Percentiles rank a stretch among this genome's conserved stretches.
phyloP scores from a whole-genome alignment of 2,797 vertebrate genomes.

The Crocidura indochinensis region DNA sequence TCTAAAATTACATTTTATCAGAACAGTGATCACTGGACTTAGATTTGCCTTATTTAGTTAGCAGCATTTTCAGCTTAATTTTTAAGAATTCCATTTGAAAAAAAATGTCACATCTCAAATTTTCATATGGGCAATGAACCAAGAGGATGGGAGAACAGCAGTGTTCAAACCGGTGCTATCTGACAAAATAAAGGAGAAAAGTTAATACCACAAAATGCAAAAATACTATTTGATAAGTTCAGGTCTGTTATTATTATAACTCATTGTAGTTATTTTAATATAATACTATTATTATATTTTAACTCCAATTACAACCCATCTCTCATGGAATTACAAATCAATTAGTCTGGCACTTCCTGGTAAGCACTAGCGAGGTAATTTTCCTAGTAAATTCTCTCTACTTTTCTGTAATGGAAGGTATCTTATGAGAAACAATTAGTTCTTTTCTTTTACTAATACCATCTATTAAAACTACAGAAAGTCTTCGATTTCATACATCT shows the following conservation, averaged over 20 bases:
- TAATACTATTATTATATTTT: too few relatives aligned
- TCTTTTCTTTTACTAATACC: not conserved
- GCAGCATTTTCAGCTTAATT: not conserved
- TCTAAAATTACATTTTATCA: not conserved
- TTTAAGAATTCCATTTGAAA: not conserved
- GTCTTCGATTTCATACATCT: not conserved
- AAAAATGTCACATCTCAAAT: not conserved
- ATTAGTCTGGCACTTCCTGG: not conserved
- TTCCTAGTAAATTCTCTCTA: not conserved
- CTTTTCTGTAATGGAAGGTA: not conserved
- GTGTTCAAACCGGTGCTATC: not conserved
- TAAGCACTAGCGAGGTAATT: not conserved
- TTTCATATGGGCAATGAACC: not conserved
- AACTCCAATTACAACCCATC: not conserved
- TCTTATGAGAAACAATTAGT: not conserved
- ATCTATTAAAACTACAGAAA: not conserved
- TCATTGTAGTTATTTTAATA: too few relatives aligned
- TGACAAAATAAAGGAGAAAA: not conserved
- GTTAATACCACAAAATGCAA: conserved; percentile 8
- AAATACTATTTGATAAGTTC: too few relatives aligned
- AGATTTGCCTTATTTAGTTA: not conserved
- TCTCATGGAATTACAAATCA: not conserved
- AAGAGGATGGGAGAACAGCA: not conserved
- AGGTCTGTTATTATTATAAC: too few relatives aligned
- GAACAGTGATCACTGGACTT: not conserved